These are phyloP conservation scores for Megalurothrips usitatus DNA, from an alignment of 2,888 invertebrate species.

Conservation along the genomic window DNA sequence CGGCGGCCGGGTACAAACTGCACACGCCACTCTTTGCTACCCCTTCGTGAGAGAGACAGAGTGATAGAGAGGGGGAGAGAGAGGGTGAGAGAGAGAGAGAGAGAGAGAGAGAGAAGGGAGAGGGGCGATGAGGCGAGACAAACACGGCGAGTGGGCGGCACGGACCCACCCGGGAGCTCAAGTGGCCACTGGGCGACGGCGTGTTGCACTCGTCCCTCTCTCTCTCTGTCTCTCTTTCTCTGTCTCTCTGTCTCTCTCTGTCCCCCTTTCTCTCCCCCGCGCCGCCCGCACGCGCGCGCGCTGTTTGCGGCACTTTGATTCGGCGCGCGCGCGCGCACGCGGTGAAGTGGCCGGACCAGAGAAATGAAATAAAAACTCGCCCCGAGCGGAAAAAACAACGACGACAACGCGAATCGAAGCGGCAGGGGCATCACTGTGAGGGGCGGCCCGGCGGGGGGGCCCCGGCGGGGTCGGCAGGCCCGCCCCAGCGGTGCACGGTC, in stretches of 20 bases:
- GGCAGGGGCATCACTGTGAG: background rate
- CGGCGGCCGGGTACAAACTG: background rate
- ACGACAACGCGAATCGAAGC: too few species aligned
- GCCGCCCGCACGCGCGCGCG: background rate
- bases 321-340: background rate
- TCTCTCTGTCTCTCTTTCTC: background rate
- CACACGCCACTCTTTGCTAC: background rate
- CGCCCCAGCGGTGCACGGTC: background rate
- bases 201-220: background rate
- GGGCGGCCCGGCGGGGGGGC: background rate
- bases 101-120: background rate
- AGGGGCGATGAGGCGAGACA: background rate
- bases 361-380: conserved; percentile 4
- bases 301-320: conserved; percentile 1
- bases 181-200: background rate
- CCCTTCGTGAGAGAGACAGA: too few species aligned
- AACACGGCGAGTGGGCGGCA: background rate
- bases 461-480: background rate
- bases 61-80: too few species aligned
- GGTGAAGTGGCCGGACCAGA: background rate
- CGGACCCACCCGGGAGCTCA: background rate
- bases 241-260: background rate
- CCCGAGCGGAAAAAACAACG: background rate
- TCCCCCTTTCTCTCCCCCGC: background rate
- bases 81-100: too few species aligned